A percentile compares a stretch with the other conserved stretches of the same genome.
Conservation (phyloP, 1,140 invertebrate genomes). For the Acromyrmex heyeri region DNA sequence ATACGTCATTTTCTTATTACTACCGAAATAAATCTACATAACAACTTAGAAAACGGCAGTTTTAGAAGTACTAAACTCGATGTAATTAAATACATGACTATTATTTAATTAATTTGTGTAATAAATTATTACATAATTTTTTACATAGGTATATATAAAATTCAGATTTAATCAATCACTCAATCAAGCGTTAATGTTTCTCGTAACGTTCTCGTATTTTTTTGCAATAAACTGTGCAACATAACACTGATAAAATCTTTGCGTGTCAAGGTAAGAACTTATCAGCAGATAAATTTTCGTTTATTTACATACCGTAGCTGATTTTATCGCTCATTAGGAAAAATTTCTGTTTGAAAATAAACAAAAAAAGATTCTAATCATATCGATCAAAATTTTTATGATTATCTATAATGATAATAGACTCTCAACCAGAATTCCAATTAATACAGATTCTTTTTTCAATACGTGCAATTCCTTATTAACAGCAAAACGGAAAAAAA, state of each 20-base stretch:
- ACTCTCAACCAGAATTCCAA: too few relatives aligned
- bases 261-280: conserved; percentile 5
- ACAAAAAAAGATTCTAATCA: too few relatives aligned
- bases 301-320: conserved; percentile 7
- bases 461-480: neutral
- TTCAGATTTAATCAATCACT: conserved; percentile 19
- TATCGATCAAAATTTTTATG: too few relatives aligned
- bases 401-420: too few relatives aligned
- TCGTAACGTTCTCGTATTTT: neutral
- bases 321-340: neutral
- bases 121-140: conserved; percentile 23
- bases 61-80: conserved; percentile 20
- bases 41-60: conserved; percentile 5
- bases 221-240: neutral
- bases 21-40: conserved; percentile 38
- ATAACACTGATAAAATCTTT: neutral
- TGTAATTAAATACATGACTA: conserved; percentile 34
- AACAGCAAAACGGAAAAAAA: neutral
- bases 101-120: neutral
- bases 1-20: conserved; percentile 26
- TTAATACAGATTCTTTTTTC: too few relatives aligned
- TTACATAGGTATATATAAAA: neutral
- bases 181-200: neutral
- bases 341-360: too few relatives aligned
- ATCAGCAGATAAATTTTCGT: conserved; percentile 11